phyloP scores from a whole-genome alignment of 2,888 invertebrate species.

The Pycnomerus fuliginosus region DNA sequence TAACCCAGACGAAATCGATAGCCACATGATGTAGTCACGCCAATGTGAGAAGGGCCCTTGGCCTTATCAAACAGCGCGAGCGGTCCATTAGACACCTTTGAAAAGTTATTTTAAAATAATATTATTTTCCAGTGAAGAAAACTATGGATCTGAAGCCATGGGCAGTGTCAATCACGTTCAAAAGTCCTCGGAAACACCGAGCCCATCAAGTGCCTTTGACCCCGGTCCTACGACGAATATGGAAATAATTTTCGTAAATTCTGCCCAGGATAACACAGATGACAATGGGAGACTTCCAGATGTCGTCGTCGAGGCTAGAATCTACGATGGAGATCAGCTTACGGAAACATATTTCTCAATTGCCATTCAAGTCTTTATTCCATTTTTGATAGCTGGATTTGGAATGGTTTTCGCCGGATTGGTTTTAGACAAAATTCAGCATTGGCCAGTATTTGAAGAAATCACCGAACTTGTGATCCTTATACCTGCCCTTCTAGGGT shows the following conservation, averaged over 20 bases:
- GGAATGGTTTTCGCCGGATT: slow-evolving; percentile 79
- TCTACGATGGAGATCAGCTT: slow-evolving; percentile 49
- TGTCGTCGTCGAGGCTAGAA: slow-evolving; percentile 56
- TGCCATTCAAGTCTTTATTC: slow-evolving; percentile 67
- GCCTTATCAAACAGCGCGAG: slow-evolving; percentile 31
- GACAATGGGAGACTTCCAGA: slow-evolving; percentile 58
- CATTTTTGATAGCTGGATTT: slow-evolving; percentile 73
- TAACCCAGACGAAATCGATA: slow-evolving; percentile 25
- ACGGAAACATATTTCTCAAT: slow-evolving; percentile 62
- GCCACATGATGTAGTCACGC: slow-evolving; percentile 48
- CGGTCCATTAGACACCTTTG: slow-evolving; percentile 9
- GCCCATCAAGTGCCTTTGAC: slow-evolving; percentile 48
- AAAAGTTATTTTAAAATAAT: slow-evolving; percentile 6
- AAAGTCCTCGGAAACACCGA: slow-evolving; percentile 42
- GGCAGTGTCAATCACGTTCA: slow-evolving; percentile 50
- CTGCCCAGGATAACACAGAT: slow-evolving; percentile 40
- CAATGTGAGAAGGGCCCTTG: slow-evolving; percentile 36
- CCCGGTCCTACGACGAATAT: slow-evolving; percentile 42
- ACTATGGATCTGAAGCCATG: slow-evolving; percentile 52
- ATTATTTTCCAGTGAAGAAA: slow-evolving; percentile 44
- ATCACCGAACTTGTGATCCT: slow-evolving; percentile 72
- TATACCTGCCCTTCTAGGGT: slow-evolving; percentile 74
- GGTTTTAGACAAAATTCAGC: slow-evolving; percentile 71
- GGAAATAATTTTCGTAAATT: slow-evolving; percentile 45
- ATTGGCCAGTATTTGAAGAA: slow-evolving; percentile 70